Evolutionary conservation across 2,888 invertebrate genomes (phyloP), one percentile per base, ranked within the genome.

Genomic region (Eumerus sabulonum): DNA sequence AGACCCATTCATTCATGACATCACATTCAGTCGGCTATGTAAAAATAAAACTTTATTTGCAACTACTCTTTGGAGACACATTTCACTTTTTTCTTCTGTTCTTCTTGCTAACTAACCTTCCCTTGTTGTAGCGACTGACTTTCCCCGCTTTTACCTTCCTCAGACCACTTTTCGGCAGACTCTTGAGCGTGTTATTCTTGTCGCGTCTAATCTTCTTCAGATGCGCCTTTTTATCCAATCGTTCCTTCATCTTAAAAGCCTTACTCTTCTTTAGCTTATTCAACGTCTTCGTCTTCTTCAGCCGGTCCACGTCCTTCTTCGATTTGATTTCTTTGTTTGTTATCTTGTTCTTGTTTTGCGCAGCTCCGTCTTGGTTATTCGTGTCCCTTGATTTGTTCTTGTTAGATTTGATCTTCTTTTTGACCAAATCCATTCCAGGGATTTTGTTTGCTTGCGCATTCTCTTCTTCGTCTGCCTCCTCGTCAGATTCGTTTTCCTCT

Each of bases 231-330:
- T 92, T 91, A 76, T 95, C 94, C 19, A 94, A 84, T 86, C 92
- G 93, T 83, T 92, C 93, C 85, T 95, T 95, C 88, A 91, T 91
- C 89, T 94, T 93, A 84, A 93, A 95, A 0, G 92, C 91, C 90
- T 94, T 95, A 85, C 94, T 95, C 82, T 94, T 93, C 85, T 94
- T 92, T 13, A 95, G 90, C 85, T 93, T 92, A 84, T 93, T 93
- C 0, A 93, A 90, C 0, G 94, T 94, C 86, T 93, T 92, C 81
- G 92, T 92, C 84, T 94, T 94, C 9, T 94, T 90, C 76, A 92
- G 89, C 83, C 90, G 92, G 84, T 94, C 93, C 1, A 95, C 88
- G 84, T 94, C 93, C 86, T 93, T 93, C 85, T 93, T 93, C 45
- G 84, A 85, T 42, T 82, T 83, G 12, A 83, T 63, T 9, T 82